Evolutionary conservation across 2,888 invertebrate species (phyloP).

Genomic region (Synanthedon andrenaeformis): DNA sequence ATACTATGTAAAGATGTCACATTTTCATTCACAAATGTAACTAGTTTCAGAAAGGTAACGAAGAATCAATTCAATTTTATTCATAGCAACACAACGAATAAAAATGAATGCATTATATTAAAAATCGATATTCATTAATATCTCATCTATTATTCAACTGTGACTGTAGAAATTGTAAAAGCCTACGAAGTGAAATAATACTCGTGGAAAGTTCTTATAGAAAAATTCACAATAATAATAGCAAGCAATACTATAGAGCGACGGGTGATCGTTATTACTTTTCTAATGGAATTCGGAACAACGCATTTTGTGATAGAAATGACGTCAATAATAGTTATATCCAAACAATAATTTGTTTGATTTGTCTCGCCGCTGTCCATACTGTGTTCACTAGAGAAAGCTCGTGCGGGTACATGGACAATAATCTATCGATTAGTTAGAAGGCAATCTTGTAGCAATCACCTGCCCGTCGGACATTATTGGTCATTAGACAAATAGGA

Average conservation of each 20-base stretch:
- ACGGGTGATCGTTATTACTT: neutral
- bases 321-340: conserved; percentile 38
- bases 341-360: conserved; percentile 44
- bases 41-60: neutral
- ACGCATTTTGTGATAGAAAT: conserved; percentile 7
- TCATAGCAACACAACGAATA: no score
- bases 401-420: conserved; percentile 18
- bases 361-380: conserved; percentile 23
- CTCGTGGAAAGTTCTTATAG: neutral
- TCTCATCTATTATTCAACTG: neutral
- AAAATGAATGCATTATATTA: neutral
- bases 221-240: neutral
- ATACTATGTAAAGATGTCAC: neutral
- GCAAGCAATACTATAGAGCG: neutral
- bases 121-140: neutral
- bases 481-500: no score
- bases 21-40: neutral
- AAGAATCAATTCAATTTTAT: no score
- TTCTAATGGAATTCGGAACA: neutral
- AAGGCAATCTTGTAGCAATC: no score
- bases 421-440: no score
- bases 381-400: conserved; percentile 12
- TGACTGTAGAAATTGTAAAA: neutral
- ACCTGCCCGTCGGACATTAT: no score
- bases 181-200: neutral